A percentile compares a stretch with the other conserved stretches of the same genome.
Conservation (phyloP, 2,797 vertebrate species). For the Trematomus bernacchii region DNA sequence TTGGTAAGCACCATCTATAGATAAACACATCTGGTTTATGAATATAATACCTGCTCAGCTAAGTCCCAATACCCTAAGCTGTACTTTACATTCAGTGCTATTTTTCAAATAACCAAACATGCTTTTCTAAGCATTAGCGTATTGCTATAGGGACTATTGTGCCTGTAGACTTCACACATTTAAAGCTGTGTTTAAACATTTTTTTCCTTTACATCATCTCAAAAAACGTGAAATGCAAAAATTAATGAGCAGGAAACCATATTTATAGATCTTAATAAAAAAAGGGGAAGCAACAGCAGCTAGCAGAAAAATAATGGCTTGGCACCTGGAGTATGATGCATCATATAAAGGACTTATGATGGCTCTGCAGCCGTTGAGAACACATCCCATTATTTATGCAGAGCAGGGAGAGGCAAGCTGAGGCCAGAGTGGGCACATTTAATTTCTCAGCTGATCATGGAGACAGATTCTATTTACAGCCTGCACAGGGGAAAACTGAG, state of each 20-base stretch:
- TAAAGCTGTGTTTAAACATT: background rate
- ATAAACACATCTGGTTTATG: background rate
- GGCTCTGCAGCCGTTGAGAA: slow-evolving; percentile 48
- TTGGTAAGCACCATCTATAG: background rate
- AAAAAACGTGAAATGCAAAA: slow-evolving; percentile 11
- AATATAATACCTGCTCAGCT: background rate
- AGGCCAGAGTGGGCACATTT: slow-evolving; percentile 73
- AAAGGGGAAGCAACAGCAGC: background rate
- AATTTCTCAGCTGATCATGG: slow-evolving; percentile 79
- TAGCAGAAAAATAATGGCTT: slow-evolving; percentile 26
- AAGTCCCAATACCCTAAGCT: background rate
- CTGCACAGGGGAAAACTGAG: slow-evolving; percentile 52
- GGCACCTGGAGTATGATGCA: slow-evolving; percentile 44
- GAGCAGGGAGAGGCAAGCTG: slow-evolving; percentile 58
- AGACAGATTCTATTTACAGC: slow-evolving; percentile 81
- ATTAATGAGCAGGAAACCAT: slow-evolving; percentile 2
- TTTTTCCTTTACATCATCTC: background rate
- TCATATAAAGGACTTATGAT: slow-evolving; percentile 64
- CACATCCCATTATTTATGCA: slow-evolving; percentile 72
- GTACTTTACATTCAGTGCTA: background rate
- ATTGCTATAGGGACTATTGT: background rate
- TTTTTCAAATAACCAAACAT: too few species aligned
- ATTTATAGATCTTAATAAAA: slow-evolving; percentile 14
- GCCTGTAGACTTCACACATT: background rate
- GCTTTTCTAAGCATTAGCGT: background rate